phyloP scores from a whole-genome alignment of 1,140 invertebrate species.

The Metaphire vulgaris region DNA sequence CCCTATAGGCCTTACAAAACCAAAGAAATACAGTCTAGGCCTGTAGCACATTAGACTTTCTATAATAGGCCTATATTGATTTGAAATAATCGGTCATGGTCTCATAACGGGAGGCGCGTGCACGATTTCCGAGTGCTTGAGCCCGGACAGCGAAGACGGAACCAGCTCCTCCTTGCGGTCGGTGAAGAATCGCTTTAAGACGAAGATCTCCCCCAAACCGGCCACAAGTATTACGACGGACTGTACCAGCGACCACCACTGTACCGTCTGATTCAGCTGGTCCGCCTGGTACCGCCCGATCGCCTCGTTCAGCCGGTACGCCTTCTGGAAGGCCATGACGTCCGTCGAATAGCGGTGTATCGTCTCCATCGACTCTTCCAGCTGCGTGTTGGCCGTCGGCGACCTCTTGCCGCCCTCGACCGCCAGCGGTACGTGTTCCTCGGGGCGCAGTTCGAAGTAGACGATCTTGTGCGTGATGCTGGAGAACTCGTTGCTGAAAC shows the following conservation, averaged over 20 bases:
- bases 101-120: background rate
- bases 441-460: constrained; percentile 95
- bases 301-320: constrained; percentile 86
- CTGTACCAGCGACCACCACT: constrained; percentile 84
- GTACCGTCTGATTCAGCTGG: constrained; percentile 83
- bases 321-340: constrained; percentile 74
- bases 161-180: constrained; percentile 52
- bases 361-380: constrained; percentile 83
- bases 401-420: constrained; percentile 52
- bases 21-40: too few species aligned
- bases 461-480: constrained; percentile 96
- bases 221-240: constrained; percentile 74
- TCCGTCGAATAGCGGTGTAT: constrained; percentile 78
- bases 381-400: constrained; percentile 43
- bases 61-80: too few species aligned
- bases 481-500: constrained; percentile 98
- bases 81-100: background rate
- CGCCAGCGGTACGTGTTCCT: constrained; percentile 70
- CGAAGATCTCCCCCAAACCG: constrained; percentile 78
- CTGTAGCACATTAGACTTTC: too few species aligned
- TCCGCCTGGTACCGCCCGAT: constrained; percentile 89
- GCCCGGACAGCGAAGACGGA: background rate
- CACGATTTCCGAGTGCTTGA: background rate
- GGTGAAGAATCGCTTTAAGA: constrained; percentile 87
- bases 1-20: too few species aligned